Conservation (phyloP, 2,797 vertebrate species). For the Spea hammondii region DNA sequence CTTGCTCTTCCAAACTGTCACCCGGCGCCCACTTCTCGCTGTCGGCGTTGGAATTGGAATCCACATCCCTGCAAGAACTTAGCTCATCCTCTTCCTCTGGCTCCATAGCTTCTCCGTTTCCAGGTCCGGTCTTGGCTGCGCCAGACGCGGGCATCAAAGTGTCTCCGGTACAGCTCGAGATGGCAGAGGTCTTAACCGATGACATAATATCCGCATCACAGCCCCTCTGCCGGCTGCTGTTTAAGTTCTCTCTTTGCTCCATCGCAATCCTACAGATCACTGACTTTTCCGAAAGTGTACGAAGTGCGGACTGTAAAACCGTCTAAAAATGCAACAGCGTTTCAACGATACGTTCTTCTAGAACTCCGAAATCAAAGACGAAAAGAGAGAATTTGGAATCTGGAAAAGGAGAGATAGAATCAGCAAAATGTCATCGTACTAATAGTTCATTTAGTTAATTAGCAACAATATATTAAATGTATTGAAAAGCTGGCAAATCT, state of each 20-base stretch:
- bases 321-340: conserved; percentile 25
- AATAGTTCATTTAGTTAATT: too few species aligned
- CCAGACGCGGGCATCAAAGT: conserved; percentile 61
- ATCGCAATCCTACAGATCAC: conserved; percentile 71
- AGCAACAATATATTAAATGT: too few species aligned
- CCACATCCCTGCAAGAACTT: conserved; percentile 77
- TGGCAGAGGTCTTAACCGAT: conserved; percentile 62
- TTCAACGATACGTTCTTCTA: conserved; percentile 55
- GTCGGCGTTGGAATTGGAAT: conserved; percentile 78
- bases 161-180: conserved; percentile 61
- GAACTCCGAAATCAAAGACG: conserved; percentile 55
- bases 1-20: conserved; percentile 85
- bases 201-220: conserved; percentile 77
- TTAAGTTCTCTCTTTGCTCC: conserved; percentile 88
- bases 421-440: neutral
- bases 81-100: conserved; percentile 86
- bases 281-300: conserved; percentile 51
- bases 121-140: conserved; percentile 73
- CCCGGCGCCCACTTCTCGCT: conserved; percentile 80
- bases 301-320: conserved; percentile 31
- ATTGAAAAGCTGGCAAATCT: too few species aligned
- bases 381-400: conserved; percentile 65
- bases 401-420: conserved; percentile 57
- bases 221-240: conserved; percentile 83
- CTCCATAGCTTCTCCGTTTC: conserved; percentile 80